A percentile compares a stretch with the other conserved stretches of the same genome.
phyloP scores from a whole-genome alignment of 2,113 vertebrate species.

The Antechinus stuartii region DNA sequence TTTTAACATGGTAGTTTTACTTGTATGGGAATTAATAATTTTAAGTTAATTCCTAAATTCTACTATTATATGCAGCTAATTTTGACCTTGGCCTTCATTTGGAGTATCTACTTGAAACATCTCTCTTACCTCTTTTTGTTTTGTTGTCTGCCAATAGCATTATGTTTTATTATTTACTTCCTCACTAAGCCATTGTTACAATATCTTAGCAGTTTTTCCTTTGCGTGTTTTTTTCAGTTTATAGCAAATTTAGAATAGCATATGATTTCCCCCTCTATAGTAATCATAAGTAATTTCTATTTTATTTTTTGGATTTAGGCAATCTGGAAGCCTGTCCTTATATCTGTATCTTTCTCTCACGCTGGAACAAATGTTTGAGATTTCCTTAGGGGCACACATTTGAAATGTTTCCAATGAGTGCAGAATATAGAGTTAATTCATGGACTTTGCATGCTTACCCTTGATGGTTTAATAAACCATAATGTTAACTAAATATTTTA shows the following conservation, averaged over 20 bases:
- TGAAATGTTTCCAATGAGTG: neutral
- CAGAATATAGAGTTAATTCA: neutral
- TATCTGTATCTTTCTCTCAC: neutral
- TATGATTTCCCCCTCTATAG: conserved; percentile 15
- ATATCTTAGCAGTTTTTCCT: conserved; percentile 48
- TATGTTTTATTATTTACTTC: conserved; percentile 32
- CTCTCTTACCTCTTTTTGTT: neutral
- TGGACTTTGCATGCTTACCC: neutral
- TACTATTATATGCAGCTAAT: neutral
- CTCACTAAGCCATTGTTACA: conserved; percentile 23
- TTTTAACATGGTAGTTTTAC: neutral
- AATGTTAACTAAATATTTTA: neutral
- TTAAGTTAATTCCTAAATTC: conserved; percentile 25
- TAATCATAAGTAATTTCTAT: neutral
- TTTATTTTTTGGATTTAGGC: conserved; percentile 25
- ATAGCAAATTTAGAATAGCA: conserved; percentile 35
- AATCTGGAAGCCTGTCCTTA: neutral
- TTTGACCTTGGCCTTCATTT: conserved; percentile 44
- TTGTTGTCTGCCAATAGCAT: conserved; percentile 2
- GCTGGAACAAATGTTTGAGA: neutral
- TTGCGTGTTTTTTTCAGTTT: conserved; percentile 38
- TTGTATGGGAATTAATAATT: conserved; percentile 25
- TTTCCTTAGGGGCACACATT: neutral
- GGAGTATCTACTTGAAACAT: conserved; percentile 38
- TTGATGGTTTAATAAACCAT: neutral